phyloP scores from a whole-genome alignment of 2,797 vertebrate genomes.

The Gallirallus australis region DNA sequence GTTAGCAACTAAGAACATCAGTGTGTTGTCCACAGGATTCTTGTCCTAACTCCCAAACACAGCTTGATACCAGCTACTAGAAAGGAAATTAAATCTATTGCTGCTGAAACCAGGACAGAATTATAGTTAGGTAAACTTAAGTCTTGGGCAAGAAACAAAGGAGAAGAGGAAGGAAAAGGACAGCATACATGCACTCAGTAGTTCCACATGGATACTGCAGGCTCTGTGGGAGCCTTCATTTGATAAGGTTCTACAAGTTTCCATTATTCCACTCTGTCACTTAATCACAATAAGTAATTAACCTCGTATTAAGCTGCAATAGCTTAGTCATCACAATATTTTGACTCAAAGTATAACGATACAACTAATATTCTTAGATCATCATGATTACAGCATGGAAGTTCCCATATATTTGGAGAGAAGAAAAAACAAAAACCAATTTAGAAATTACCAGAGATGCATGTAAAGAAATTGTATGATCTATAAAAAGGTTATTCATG shows the following conservation, averaged over 20 bases:
- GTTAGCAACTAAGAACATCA: no score
- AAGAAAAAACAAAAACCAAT: background rate
- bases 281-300: background rate
- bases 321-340: background rate
- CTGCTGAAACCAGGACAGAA: no score
- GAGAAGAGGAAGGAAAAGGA: background rate
- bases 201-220: background rate
- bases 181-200: background rate
- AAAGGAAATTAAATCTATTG: no score
- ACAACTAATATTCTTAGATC: background rate
- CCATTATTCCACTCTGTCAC: background rate
- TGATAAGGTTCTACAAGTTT: background rate
- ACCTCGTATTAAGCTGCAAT: background rate
- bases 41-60: no score
- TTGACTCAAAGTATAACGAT: background rate
- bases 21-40: no score
- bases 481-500: background rate
- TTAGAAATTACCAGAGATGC: background rate
- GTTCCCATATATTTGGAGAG: background rate
- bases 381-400: background rate
- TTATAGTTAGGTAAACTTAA: background rate
- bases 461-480: background rate
- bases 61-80: no score
- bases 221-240: background rate
- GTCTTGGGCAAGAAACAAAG: background rate